Evolutionary conservation across 2,113 vertebrate species (phyloP).

Genomic region (Syrrhaptes paradoxus): DNA sequence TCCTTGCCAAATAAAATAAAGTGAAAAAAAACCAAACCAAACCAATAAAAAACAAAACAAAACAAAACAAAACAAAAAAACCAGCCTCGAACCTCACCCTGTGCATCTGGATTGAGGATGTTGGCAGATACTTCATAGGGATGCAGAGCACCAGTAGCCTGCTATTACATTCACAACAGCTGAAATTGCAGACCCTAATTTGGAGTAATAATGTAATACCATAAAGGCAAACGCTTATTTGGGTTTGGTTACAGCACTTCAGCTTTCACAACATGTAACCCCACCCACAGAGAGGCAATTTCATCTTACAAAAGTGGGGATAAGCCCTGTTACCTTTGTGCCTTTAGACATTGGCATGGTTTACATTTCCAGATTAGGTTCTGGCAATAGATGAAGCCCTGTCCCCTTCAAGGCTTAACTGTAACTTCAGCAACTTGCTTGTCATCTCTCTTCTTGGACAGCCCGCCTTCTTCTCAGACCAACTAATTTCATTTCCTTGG

Average conservation of each 20-base stretch:
- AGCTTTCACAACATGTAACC: constrained; percentile 10
- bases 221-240: not conserved
- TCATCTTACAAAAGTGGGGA: not conserved
- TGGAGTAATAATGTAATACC: not conserved
- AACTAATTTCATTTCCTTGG: not conserved
- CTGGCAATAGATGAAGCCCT: not conserved
- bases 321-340: not conserved
- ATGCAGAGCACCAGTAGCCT: not conserved
- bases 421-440: not conserved
- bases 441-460: not conserved
- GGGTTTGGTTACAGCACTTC: constrained; percentile 18
- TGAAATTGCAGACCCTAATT: constrained; percentile 20
- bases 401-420: not conserved
- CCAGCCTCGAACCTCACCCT: not conserved
- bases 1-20: not conserved
- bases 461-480: not conserved
- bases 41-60: not conserved
- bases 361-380: not conserved
- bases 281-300: constrained; percentile 29
- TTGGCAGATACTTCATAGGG: not conserved
- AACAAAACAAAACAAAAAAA: not conserved
- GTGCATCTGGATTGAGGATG: not conserved
- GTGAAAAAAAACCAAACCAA: no score
- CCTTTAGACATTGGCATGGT: not conserved
- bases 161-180: not conserved